Evolutionary conservation across 2,888 invertebrate species (phyloP).

Genomic region (Hoplodrina blanda): DNA sequence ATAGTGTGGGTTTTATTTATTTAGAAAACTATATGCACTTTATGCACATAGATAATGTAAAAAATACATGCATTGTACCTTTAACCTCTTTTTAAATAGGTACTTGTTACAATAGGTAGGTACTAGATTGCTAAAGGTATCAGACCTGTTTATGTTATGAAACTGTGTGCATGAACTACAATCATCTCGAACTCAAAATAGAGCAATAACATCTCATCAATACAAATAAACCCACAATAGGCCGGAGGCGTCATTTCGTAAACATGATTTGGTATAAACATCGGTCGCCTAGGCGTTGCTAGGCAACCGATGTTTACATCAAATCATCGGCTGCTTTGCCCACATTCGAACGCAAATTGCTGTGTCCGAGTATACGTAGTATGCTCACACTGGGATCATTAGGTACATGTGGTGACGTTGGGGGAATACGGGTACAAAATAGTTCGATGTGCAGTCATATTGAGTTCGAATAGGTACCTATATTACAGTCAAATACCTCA

Average conservation of each 20-base stretch:
- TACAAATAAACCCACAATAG: constrained; percentile 45
- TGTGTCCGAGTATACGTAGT: constrained; percentile 55
- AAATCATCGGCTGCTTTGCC: constrained; percentile 28
- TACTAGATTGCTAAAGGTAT: neutral
- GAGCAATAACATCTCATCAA: constrained; percentile 44
- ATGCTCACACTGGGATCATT: constrained; percentile 45
- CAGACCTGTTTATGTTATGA: neutral
- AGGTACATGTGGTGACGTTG: constrained; percentile 19
- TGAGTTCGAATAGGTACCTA: neutral
- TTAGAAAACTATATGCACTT: too few relatives aligned
- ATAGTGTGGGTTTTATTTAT: too few relatives aligned
- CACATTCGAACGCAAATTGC: constrained; percentile 69
- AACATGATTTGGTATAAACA: constrained; percentile 56
- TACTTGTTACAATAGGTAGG: neutral
- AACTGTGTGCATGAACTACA: constrained; percentile 12
- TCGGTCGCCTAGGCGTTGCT: constrained; percentile 63
- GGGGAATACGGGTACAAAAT: constrained; percentile 3
- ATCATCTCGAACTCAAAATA: constrained; percentile 16
- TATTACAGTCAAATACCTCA: neutral
- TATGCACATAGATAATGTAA: too few relatives aligned
- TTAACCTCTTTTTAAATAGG: too few relatives aligned
- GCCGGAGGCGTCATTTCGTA: constrained; percentile 44
- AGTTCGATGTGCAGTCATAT: neutral
- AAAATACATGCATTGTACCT: too few relatives aligned
- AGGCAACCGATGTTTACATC: too few relatives aligned